Evolutionary conservation across 2,113 vertebrate genomes (phyloP).

Genomic region (Dipodomys ordii): DNA sequence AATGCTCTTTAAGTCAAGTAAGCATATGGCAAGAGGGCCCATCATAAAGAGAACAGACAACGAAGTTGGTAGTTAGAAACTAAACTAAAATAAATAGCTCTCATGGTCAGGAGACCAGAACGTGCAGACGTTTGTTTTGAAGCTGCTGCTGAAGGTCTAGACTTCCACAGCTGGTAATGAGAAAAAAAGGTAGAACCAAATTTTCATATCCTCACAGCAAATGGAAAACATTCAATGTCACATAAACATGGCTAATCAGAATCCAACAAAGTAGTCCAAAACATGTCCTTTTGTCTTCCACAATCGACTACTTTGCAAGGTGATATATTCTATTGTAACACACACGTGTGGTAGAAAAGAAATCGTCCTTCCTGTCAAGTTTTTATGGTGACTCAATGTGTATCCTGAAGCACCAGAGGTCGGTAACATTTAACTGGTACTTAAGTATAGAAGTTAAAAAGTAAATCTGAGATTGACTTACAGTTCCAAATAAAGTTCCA

Average conservation of each 20-base stretch:
- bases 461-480: constrained; percentile 26
- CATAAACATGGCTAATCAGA: constrained; percentile 70
- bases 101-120: constrained; percentile 36
- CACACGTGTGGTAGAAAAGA: constrained; percentile 22
- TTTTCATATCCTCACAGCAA: constrained; percentile 65
- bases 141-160: constrained; percentile 56
- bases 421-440: constrained; percentile 66
- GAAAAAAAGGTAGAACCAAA: constrained; percentile 6
- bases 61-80: constrained; percentile 36
- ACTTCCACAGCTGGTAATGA: constrained; percentile 73
- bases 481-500: constrained; percentile 55
- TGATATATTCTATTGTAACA: constrained; percentile 45
- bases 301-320: neutral
- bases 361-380: constrained; percentile 10
- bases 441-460: constrained; percentile 49
- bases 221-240: constrained; percentile 75
- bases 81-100: constrained; percentile 61
- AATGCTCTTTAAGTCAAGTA: constrained; percentile 40
- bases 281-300: constrained; percentile 41
- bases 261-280: constrained; percentile 67
- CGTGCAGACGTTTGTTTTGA: constrained; percentile 70
- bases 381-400: constrained; percentile 45
- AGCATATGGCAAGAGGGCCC: neutral
- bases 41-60: constrained; percentile 47
- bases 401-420: constrained; percentile 24